A percentile compares a stretch with the other conserved stretches of the same genome.
phyloP scores from a whole-genome alignment of 1,140 invertebrate species.

The Diachasma alloeum region DNA sequence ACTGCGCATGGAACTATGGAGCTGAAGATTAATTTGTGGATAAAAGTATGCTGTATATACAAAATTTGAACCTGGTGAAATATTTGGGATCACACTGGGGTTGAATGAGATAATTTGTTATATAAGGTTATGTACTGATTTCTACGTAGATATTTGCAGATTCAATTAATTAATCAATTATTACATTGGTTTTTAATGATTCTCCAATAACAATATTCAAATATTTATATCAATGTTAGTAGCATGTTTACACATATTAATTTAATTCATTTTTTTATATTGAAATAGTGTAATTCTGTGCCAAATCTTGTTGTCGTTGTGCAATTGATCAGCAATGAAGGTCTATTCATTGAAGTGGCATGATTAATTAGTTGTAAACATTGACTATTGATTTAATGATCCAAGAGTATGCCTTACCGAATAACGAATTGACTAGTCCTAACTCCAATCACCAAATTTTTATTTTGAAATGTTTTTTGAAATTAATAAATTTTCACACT shows the following conservation, averaged over 20 bases:
- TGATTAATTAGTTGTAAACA: not conserved
- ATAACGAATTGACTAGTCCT: not conserved
- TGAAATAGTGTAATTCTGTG: not conserved
- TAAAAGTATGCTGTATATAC: not conserved
- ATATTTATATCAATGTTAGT: not conserved
- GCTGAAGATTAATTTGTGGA: not conserved
- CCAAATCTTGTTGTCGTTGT: not conserved
- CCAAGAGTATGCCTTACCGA: not conserved
- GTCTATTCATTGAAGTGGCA: slow-evolving; percentile 10
- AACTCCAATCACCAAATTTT: not conserved
- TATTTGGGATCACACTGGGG: not conserved
- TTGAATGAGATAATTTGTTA: not conserved
- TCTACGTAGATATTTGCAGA: not conserved
- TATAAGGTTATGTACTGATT: not conserved
- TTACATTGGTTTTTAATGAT: not conserved
- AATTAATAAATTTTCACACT: not conserved
- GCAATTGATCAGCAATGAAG: not conserved
- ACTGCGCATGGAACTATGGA: not conserved
- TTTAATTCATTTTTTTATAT: not conserved
- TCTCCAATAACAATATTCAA: not conserved
- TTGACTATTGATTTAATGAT: not conserved
- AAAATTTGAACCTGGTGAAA: not conserved
- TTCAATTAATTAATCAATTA: not conserved
- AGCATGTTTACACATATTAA: not conserved
- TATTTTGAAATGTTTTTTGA: not conserved